These are phyloP conservation scores for Oenanthe melanoleuca DNA, from an alignment of 2,113 vertebrate genomes.

Conservation along the genomic window DNA sequence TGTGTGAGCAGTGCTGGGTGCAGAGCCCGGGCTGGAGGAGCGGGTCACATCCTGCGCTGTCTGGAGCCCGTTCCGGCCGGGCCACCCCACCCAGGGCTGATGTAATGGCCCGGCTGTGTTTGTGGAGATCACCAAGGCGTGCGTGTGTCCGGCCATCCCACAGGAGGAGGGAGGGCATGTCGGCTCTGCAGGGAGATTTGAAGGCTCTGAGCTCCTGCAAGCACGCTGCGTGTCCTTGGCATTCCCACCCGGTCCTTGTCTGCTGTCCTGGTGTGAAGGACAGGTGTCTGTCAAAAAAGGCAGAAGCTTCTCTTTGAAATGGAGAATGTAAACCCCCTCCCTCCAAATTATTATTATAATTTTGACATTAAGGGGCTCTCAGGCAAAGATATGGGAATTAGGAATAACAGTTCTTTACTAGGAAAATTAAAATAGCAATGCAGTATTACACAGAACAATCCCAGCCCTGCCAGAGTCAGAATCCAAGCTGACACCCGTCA, in stretches of 20 bases:
- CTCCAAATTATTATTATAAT: no score
- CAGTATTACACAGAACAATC: no score
- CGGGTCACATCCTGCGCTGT: slow-evolving; percentile 26
- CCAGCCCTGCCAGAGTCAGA: no score
- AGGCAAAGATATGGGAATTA: no score
- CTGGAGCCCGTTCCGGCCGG: slow-evolving; percentile 60
- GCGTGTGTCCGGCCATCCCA: not conserved
- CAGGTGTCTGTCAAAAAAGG: no score
- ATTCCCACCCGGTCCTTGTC: not conserved
- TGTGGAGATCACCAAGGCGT: slow-evolving; percentile 42
- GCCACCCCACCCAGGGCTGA: slow-evolving; percentile 72
- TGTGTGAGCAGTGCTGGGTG: slow-evolving; percentile 7
- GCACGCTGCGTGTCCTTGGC: rapidly evolving
- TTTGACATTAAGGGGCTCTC: no score
- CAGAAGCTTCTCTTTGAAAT: no score
- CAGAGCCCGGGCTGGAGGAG: slow-evolving; percentile 45
- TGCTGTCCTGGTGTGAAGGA: no score
- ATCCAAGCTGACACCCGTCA: no score
- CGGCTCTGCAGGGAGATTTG: not conserved
- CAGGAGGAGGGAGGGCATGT: not conserved
- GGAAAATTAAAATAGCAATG: no score
- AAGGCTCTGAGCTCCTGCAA: not conserved
- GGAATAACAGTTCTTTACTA: no score
- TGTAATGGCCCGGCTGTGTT: slow-evolving; percentile 69
- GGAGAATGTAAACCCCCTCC: no score